Base-by-base conservation (phyloP, 2,113 vertebrate species). In the Taxidea taxus region DNA sequence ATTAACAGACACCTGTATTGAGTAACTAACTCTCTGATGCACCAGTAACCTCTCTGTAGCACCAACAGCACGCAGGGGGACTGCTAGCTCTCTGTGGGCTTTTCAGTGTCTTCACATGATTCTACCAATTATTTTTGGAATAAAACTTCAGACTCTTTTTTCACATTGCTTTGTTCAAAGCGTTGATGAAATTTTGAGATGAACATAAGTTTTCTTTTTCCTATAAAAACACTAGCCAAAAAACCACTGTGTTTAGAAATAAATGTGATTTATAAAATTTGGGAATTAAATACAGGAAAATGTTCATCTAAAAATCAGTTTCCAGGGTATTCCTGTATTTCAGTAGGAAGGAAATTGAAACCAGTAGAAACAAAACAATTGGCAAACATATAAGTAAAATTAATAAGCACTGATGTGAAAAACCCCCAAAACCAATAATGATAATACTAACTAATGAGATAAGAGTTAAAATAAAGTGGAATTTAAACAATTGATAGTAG, bases 231-330 rank as follows among this genome's bases (percentile, higher is more conserved):
- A 58, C 64, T 14, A 72, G 42, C 5, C 60, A 51, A 42, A 64
- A 74, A 47, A 2, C 27, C 8, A 56, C 70, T 25, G 72, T 31
- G 78, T 72, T 94, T 13, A 56, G 42, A 92, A 94, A 84, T 80
- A 85, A 1, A 3, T 78, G n/a, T 70, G 18, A 47, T 78, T 78
- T 90, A 66, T 90, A 58, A 87, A 88, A 44, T 66, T 64, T 91
- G 60, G 31, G 31, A 78, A 88, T 91, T 91, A 88, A 93, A 92
- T 64, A 47, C 42, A 90, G 37, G 34, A 60, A 85, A 85, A 49
- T 74, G 11, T 93, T 77, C 47, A 93, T 62, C 64, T 86, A 77
- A 93, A 91, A 75, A 80, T 80, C 72, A n/a, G 54, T 90, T 86
- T 85, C 64, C 86, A 89, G 74, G 21, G 37, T 80, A 80, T 88